Conservation (phyloP, 2,888 invertebrate genomes). For the Chymomyza procnemis region DNA sequence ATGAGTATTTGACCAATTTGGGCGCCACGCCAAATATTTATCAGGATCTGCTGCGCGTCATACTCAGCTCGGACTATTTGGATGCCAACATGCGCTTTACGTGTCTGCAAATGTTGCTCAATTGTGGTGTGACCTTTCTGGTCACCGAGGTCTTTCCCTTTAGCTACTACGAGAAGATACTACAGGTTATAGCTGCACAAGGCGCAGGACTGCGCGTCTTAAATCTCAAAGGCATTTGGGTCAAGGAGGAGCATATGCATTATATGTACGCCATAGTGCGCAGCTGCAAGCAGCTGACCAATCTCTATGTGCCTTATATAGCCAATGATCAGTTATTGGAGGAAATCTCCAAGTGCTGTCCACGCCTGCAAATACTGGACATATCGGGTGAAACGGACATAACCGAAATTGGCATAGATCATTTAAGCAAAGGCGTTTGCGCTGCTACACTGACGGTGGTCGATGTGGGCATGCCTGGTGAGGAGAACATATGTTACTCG, state of each 20-base stretch:
- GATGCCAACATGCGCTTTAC: conserved; percentile 84
- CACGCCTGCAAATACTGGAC: conserved; percentile 82
- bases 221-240: conserved; percentile 87
- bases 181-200: conserved; percentile 83
- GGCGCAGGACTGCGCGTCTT: conserved; percentile 83
- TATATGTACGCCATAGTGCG: conserved; percentile 82
- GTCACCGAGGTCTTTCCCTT: conserved; percentile 85
- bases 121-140: conserved; percentile 83
- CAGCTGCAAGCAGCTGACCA: conserved; percentile 81
- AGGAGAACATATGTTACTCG: conserved; percentile 84
- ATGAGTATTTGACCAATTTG: conserved; percentile 81
- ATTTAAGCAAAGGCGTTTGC: conserved; percentile 80
- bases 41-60: conserved; percentile 84
- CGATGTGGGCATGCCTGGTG: conserved; percentile 85
- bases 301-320: conserved; percentile 84
- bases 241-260: conserved; percentile 84
- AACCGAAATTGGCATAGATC: conserved; percentile 83
- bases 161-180: conserved; percentile 85
- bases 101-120: conserved; percentile 83
- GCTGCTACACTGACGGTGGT: conserved; percentile 82
- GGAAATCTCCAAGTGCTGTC: conserved; percentile 81
- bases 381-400: conserved; percentile 86
- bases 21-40: conserved; percentile 85
- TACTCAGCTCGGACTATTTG: conserved; percentile 83
- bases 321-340: conserved; percentile 85